A percentile compares a stretch with the other conserved stretches of the same genome.
Evolutionary conservation across 2,113 vertebrate genomes (phyloP).

Genomic region (Chlorocebus sabaeus): DNA sequence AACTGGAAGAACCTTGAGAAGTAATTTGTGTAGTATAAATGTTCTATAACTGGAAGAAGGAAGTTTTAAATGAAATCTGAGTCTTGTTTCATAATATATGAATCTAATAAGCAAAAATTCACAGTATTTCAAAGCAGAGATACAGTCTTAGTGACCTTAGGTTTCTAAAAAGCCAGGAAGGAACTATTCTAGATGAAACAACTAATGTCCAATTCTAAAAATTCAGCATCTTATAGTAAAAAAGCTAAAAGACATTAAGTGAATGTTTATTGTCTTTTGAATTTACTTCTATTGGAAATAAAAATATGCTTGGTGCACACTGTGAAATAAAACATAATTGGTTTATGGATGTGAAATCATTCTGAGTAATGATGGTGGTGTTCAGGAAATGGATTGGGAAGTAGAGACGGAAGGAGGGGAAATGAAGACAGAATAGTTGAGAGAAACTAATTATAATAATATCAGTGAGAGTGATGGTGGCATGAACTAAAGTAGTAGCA

Average conservation of each 20-base stretch:
- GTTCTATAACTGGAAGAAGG: neutral
- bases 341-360: neutral
- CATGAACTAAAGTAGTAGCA: neutral
- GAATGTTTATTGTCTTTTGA: neutral
- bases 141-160: neutral
- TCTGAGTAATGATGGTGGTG: neutral
- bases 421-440: neutral
- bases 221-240: neutral
- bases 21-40: neutral
- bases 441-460: neutral
- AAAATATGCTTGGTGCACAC: neutral
- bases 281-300: neutral
- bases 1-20: neutral
- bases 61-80: slow-evolving; percentile 24
- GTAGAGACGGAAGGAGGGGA: neutral
- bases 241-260: neutral
- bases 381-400: neutral
- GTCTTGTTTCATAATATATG: slow-evolving; percentile 14
- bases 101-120: neutral
- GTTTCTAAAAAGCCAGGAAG: slow-evolving; percentile 8
- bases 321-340: neutral
- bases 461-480: neutral
- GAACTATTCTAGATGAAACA: neutral
- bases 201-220: neutral
- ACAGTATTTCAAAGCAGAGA: slow-evolving; percentile 9